Evolutionary conservation across 2,888 invertebrate species (phyloP).

Genomic region (Emmelina monodactyla): DNA sequence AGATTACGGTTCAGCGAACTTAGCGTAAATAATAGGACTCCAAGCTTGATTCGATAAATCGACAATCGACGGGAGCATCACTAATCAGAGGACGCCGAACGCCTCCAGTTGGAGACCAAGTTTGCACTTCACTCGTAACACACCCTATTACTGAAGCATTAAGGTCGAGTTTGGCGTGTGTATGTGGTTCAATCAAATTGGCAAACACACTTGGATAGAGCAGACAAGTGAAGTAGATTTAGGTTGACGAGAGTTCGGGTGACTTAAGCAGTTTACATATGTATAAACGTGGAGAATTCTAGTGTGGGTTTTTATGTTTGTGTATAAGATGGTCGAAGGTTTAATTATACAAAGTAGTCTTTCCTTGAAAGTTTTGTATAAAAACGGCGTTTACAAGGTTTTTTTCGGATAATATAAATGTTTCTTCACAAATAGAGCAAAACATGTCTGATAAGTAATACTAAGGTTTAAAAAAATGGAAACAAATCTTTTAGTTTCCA

Average conservation of each 20-base stretch:
- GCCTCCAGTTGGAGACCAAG: slow-evolving; percentile 23
- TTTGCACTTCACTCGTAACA: slow-evolving; percentile 13
- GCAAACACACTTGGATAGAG: slow-evolving; percentile 27
- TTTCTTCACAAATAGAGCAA: too few species aligned
- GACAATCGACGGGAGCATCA: slow-evolving; percentile 32
- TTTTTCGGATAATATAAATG: too few species aligned
- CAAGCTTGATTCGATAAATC: slow-evolving; percentile 31
- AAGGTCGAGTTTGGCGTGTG: slow-evolving; percentile 16
- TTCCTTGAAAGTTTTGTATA: too few species aligned
- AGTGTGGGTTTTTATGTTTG: too few species aligned
- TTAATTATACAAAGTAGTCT: too few species aligned
- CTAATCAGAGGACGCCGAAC: slow-evolving; percentile 32
- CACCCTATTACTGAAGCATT: slow-evolving; percentile 9
- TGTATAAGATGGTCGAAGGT: too few species aligned
- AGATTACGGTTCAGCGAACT: slow-evolving; percentile 24
- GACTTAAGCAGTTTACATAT: slow-evolving; percentile 20
- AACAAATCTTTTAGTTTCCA: too few species aligned
- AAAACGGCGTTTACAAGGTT: too few species aligned
- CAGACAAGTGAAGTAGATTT: slow-evolving; percentile 37
- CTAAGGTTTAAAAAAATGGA: too few species aligned
- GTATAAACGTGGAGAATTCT: too few species aligned
- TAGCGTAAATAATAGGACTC: slow-evolving; percentile 34
- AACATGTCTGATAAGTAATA: too few species aligned
- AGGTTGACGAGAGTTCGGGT: slow-evolving; percentile 26
- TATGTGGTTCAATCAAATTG: slow-evolving; percentile 18